These are phyloP conservation scores for Halyomorpha halys DNA, from an alignment of 1,140 invertebrate genomes.

Conservation along the genomic window DNA sequence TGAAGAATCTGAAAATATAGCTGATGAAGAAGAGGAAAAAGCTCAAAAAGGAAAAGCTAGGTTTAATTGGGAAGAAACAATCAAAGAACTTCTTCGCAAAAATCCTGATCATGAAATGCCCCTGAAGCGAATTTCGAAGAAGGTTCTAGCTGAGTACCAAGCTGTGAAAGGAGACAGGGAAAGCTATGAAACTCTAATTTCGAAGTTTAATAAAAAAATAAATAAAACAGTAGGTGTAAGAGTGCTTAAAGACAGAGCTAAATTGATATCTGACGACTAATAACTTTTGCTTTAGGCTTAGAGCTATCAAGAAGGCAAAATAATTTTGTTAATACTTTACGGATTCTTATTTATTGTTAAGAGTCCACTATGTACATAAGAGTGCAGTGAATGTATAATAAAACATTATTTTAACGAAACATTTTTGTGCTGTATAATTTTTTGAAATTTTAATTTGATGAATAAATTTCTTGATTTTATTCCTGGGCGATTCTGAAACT, in stretches of 20 bases:
- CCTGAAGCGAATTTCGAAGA: conserved; percentile 24
- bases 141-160: conserved; percentile 25
- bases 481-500: too few species aligned
- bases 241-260: conserved; percentile 28
- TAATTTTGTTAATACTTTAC: too few species aligned
- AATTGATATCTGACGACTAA: conserved; percentile 6
- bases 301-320: too few species aligned
- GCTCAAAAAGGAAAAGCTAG: neutral
- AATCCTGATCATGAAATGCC: conserved; percentile 24
- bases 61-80: conserved; percentile 26
- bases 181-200: conserved; percentile 23
- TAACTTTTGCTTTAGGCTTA: too few species aligned
- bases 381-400: too few species aligned
- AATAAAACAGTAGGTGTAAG: conserved; percentile 20
- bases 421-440: too few species aligned
- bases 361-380: too few species aligned
- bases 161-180: conserved; percentile 18
- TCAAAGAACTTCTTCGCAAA: conserved; percentile 20
- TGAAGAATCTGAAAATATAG: neutral
- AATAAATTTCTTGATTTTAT: too few species aligned
- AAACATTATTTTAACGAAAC: too few species aligned
- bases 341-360: too few species aligned
- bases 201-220: conserved; percentile 29
- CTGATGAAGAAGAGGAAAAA: neutral
- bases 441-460: too few species aligned